Base-by-base conservation (phyloP, 2,797 vertebrate genomes). In the Smutsia gigantea region DNA sequence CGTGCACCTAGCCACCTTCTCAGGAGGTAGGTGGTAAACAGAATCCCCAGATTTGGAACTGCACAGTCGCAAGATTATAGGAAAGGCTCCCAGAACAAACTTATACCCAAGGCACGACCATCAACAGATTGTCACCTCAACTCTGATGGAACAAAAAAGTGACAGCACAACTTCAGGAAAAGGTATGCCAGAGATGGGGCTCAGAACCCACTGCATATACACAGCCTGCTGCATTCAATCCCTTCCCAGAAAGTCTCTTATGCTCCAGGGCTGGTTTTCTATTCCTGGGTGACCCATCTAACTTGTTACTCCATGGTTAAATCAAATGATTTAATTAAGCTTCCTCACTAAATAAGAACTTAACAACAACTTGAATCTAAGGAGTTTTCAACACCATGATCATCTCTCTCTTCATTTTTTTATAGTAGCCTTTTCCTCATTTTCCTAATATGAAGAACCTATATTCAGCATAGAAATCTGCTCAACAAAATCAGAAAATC, bases 301-400 rank as follows among this genome's bases (percentile, higher is more conserved):
- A 75, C 95, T 86, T 83, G 21, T 37, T 79, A 90, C 71, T 71
- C 93, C 83, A 51, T n/a, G 34, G 83, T 42, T 90, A 68, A 96
- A 89, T 84, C 83, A 92, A 91, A 84, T n/a, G 61, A 87, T 95
- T 93, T 81, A 57, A 92, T 97, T 90, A 94, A 61, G 55, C 75
- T 87, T 72, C 68, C 4, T 0, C 23, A 53, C 94, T 93, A 68
- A 82, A 87, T 87, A 9, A 64, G 93, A 95, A 90, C n/a, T 85
- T 64, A 90, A 87, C 79, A 61, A 31, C 89, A 95, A 83, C 87
- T 92, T 37, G 7, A 19, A 85, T 34, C 72, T 63, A 61, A 88
- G 63, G 81, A 78, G 53, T 37, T 84, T 72, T 78, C 39, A 23
- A 57, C 14, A 77, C 55, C 72, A 66, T 7, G 29, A 34, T 92